Percentiles rank a stretch among this genome's conserved stretches.
These are phyloP conservation scores for Toxotes jaculatrix DNA, from an alignment of 2,113 vertebrate species.

Conservation along the genomic window DNA sequence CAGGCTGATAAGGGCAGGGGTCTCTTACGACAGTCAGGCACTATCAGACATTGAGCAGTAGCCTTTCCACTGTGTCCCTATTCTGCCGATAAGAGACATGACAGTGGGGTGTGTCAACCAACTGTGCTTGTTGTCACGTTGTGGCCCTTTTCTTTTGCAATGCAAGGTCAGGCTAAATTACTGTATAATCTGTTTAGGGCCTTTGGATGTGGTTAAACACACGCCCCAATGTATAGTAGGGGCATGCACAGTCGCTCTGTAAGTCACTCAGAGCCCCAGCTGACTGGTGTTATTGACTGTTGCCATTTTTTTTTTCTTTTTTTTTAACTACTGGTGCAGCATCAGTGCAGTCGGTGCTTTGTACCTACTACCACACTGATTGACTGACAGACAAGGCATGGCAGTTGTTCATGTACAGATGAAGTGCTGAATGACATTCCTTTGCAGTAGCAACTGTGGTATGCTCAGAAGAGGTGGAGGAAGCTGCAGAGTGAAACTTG, in stretches of 20 bases:
- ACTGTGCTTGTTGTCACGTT: slow-evolving; percentile 41
- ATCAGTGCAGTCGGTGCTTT: slow-evolving; percentile 8
- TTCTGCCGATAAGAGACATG: slow-evolving; percentile 76
- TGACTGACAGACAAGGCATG: slow-evolving; percentile 30
- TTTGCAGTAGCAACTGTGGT: slow-evolving; percentile 50
- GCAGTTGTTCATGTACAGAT: slow-evolving; percentile 49
- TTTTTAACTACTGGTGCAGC: background rate
- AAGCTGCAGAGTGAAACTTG: slow-evolving; percentile 50
- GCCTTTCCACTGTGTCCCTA: slow-evolving; percentile 71
- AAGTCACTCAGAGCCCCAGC: background rate
- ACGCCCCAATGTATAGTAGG: background rate
- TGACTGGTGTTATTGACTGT: background rate
- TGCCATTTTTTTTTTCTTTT: background rate
- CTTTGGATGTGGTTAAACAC: slow-evolving; percentile 14
- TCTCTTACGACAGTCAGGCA: slow-evolving; percentile 65
- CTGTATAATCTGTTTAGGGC: background rate
- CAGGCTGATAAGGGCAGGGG: slow-evolving; percentile 70
- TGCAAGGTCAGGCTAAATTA: background rate
- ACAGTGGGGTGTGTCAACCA: slow-evolving; percentile 69
- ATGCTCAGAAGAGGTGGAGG: slow-evolving; percentile 41
- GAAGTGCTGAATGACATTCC: slow-evolving; percentile 67
- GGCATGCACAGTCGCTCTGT: background rate
- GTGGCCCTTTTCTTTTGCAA: slow-evolving; percentile 26
- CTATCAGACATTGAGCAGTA: slow-evolving; percentile 78
- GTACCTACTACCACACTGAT: background rate